Evolutionary conservation across 2,797 vertebrate species (phyloP).

Genomic region (Peromyscus nudipes): DNA sequence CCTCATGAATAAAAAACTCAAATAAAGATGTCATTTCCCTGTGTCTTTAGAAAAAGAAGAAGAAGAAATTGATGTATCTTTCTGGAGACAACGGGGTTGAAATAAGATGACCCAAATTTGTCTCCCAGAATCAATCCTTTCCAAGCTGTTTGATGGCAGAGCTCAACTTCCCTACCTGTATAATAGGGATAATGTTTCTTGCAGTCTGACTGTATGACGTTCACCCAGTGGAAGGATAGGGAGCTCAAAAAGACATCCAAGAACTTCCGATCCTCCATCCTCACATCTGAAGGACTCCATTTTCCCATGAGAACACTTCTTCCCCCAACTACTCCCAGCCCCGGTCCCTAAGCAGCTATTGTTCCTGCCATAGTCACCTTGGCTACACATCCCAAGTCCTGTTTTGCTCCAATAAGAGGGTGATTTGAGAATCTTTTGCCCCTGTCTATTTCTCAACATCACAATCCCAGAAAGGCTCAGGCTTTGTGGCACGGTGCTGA

Average conservation of each 20-base stretch:
- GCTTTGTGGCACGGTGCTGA: background rate
- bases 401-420: slow-evolving; percentile 35
- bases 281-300: slow-evolving; percentile 27
- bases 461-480: slow-evolving; percentile 40
- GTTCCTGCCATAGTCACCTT: background rate
- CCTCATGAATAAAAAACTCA: background rate
- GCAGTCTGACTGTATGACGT: background rate
- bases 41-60: background rate
- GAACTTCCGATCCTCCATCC: background rate
- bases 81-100: background rate
- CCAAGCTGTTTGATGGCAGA: background rate
- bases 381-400: slow-evolving; percentile 51
- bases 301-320: slow-evolving; percentile 43
- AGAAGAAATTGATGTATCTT: background rate
- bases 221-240: background rate
- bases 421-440: slow-evolving; percentile 57
- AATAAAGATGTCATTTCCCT: background rate
- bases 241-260: background rate
- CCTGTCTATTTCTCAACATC: slow-evolving; percentile 23
- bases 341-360: slow-evolving; percentile 24
- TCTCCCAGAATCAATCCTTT: background rate
- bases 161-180: background rate
- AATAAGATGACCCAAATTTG: background rate
- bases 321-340: no score
- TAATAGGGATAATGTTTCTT: background rate